Evolutionary conservation across 2,888 invertebrate species (phyloP), one percentile per base, ranked within the genome.

Genomic region (Rugalucina vietnamica): DNA sequence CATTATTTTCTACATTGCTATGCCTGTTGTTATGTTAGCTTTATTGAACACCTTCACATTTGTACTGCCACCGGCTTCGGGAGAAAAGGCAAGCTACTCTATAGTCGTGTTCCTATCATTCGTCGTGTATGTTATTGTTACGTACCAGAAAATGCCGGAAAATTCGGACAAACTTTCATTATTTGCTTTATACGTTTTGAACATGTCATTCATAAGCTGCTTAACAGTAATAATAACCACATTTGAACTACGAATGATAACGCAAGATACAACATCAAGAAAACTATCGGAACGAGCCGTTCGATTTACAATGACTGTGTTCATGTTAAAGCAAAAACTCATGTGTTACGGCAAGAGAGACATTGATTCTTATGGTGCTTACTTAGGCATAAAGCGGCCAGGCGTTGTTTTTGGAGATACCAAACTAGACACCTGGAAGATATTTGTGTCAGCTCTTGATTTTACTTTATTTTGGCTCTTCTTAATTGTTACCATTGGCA

Each of bases 21-120:
- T 84, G 50, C 86, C 86, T n/a, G 75, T 86, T 24, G 71, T 84
- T 0, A 37, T 86, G 79, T 54, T 86, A 39, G 79, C 86, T 0
- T 36, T 82, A 4, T 71, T 84, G 21, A 82, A 75, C 34, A 70
- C 75, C 14, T 76, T 86, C 37, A 82, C 84, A n/a, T 86, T 86
- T 70, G 82, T 76, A 10, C 54, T 86, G 27, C 86, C 86, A 5
- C 57, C 74, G 0, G 24, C 73, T 21, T 82, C 84, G 5, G 84
- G 84, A 37, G 86, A 86, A 69, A 84, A 82, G 29, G 73, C 84
- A 29, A 79, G 82, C 12, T 86, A 75, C 39, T 76, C 76, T 1
- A 84, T 84, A 24, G 80, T 83, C 3, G 82, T 86, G 29, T 86
- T 86, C 74, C 50, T 86, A 14, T 86, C 86, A 4, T 86, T 86